Evolutionary conservation across 2,797 vertebrate species (phyloP), one percentile per base, ranked within the genome.

Genomic region (Epinephelus coioides): DNA sequence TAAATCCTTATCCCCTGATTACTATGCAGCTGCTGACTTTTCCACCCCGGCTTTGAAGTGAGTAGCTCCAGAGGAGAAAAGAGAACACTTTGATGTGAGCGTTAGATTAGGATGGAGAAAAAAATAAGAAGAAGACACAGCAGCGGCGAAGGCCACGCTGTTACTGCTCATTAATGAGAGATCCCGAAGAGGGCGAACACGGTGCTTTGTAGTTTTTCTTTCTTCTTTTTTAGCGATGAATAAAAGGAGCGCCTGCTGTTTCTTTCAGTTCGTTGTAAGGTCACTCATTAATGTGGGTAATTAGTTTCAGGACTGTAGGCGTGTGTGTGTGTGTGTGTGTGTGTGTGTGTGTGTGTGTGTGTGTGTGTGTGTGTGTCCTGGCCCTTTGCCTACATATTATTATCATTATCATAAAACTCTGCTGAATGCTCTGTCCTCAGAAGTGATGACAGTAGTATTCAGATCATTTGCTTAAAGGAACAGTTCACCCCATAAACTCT

Each of bases 1-100:
- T 81, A 89, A 87, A 89, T 68, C 75, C 66, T 88, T 23, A 85
- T 81, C 71, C 75, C 54, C 81, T 83, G 60, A 89, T 90, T 88
- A 80, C 18, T 63, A 87, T 86, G 89, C 85, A 80, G 85, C 85
- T 84, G 78, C 82, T 82, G 88, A 88, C 84, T 89, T 89, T 81
- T 88, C 73, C 76, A 85, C 59, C 80, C 55, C 3, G 2, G 23
- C 84, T 88, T 90, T 91, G 87, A 92, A 87, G 89, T 79, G 82
- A 84, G 77, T 10, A 56, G 63, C 66, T 66, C 61, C 54, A 75
- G 83, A 81, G 68, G 81, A 82, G 69, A 63, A 68, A 66, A 43
- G 69, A 76, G 68, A 87, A 62, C 62, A 56, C 88, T 91, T 89
- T 90, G 87, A 90, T 85, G 85, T 83, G 76, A 76, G 80, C 9